These are phyloP conservation scores for Dendrocopos noguchii DNA, from an alignment of 2,113 vertebrate species.

Conservation along the genomic window DNA sequence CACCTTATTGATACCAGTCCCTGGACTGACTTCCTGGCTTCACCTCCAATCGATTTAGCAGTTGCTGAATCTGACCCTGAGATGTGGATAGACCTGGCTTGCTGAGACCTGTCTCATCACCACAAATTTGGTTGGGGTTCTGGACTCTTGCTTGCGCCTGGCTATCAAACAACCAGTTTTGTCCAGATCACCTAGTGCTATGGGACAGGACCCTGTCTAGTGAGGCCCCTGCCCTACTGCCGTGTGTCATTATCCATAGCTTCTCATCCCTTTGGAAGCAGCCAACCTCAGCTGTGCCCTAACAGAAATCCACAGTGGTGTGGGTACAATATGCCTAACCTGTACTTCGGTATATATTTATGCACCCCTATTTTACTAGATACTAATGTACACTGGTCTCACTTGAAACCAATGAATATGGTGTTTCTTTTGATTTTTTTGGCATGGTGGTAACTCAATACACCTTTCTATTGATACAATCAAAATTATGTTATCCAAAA, in stretches of 20 bases:
- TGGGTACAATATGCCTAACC: too few species aligned
- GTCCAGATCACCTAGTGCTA: too few species aligned
- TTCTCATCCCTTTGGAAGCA: background rate
- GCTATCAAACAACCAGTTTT: background rate
- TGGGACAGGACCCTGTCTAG: background rate
- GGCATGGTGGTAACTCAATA: background rate
- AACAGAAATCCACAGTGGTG: background rate
- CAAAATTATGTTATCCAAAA: background rate
- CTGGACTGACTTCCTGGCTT: background rate
- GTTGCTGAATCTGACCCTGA: background rate
- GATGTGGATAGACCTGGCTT: background rate
- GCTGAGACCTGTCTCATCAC: background rate
- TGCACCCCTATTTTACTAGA: background rate
- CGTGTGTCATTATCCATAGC: background rate
- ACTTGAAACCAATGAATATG: background rate
- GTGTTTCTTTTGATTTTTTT: background rate
- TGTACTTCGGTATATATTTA: background rate
- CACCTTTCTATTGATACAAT: background rate
- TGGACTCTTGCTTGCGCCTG: background rate
- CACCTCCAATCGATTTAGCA: background rate
- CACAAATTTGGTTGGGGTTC: background rate
- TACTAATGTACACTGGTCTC: background rate
- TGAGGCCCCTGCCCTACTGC: background rate
- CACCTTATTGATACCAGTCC: background rate
- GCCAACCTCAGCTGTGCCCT: background rate